These are phyloP conservation scores for Thalassarche chlororhynchos DNA, from an alignment of 2,113 vertebrate species.

Conservation along the genomic window DNA sequence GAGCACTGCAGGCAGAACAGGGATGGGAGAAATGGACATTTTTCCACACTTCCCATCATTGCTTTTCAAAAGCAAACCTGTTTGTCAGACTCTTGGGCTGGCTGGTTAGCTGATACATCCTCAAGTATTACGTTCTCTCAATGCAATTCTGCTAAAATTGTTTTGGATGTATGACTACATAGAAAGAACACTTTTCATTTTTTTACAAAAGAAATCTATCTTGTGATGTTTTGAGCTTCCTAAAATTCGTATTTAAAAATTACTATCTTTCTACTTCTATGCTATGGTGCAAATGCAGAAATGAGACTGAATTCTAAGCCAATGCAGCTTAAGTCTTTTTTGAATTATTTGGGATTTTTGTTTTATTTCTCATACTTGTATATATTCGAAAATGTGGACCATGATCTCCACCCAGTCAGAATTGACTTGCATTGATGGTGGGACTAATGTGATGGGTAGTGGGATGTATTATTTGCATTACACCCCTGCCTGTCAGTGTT, in stretches of 20 bases:
- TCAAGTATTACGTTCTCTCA: neutral
- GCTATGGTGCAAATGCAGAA: neutral
- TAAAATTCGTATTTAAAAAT: neutral
- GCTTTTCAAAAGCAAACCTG: neutral
- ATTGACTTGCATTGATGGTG: neutral
- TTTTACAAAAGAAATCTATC: neutral
- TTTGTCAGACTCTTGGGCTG: neutral
- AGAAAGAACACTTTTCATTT: accelerated
- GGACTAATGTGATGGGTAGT: neutral
- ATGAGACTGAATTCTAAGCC: neutral
- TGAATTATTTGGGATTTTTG: accelerated
- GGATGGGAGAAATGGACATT: neutral
- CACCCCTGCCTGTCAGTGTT: neutral
- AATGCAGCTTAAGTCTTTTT: neutral
- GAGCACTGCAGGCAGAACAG: neutral
- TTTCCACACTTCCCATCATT: neutral
- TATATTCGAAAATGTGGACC: neutral
- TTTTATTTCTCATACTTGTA: neutral
- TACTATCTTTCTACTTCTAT: neutral
- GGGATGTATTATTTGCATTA: neutral
- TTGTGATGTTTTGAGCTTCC: neutral
- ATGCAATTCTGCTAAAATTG: neutral
- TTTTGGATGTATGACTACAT: neutral
- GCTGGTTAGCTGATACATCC: neutral
- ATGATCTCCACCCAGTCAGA: neutral